Evolutionary conservation across 2,797 vertebrate genomes (phyloP).

Genomic region (Psittacula echo): DNA sequence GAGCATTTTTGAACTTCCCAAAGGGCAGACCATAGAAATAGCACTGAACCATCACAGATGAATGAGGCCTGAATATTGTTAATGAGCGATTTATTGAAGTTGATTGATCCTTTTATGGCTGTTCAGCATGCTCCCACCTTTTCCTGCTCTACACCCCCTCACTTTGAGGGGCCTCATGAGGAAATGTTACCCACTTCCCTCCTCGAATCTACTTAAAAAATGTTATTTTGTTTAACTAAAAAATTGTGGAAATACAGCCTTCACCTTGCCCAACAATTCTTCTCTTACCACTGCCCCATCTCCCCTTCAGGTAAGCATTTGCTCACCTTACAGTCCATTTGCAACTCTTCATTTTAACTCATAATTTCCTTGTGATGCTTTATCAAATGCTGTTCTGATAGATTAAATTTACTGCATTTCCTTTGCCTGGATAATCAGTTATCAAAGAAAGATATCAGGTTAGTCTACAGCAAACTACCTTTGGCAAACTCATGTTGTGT

Average conservation of each 20-base stretch:
- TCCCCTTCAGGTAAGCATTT: background rate
- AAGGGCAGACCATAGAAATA: background rate
- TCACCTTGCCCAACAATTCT: background rate
- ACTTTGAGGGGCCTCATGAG: background rate
- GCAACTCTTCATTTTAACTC: constrained; percentile 5
- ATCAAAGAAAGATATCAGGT: constrained; percentile 39
- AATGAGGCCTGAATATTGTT: background rate
- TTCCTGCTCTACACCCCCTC: background rate
- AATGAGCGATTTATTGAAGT: background rate
- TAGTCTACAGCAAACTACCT: constrained; percentile 12
- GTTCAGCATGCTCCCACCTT: background rate
- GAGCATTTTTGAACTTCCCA: background rate
- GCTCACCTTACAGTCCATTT: background rate
- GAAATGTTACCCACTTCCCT: background rate
- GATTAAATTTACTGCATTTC: constrained; percentile 8
- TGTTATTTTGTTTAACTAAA: background rate
- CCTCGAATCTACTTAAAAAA: background rate
- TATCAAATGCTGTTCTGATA: constrained; percentile 41
- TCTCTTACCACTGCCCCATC: background rate
- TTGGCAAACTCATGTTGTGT: constrained; percentile 20
- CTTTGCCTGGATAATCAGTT: constrained; percentile 48
- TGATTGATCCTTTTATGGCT: background rate
- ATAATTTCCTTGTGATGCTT: constrained; percentile 15
- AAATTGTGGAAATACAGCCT: background rate
- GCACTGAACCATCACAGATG: background rate